These are phyloP conservation scores for Pinna nobilis DNA, from an alignment of 1,140 invertebrate genomes.

Conservation along the genomic window DNA sequence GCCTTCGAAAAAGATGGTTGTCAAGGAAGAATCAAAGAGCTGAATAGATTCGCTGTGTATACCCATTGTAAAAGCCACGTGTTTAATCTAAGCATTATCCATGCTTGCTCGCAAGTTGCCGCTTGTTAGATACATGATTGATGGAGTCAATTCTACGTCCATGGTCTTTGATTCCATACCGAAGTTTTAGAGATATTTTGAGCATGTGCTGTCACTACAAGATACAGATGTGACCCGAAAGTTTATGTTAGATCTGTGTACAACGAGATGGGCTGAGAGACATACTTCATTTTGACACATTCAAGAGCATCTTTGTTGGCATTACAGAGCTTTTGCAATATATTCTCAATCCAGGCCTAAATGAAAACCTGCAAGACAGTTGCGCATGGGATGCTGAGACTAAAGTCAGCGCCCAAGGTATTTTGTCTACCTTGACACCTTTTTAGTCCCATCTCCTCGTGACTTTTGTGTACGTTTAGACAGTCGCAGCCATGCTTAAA, in stretches of 20 bases:
- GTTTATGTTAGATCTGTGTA: constrained; percentile 21
- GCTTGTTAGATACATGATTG: constrained; percentile 26
- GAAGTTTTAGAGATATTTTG: constrained; percentile 18
- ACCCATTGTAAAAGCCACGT: constrained; percentile 28
- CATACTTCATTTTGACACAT: constrained; percentile 25
- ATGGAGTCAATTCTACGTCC: constrained; percentile 23
- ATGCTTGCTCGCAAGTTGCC: constrained; percentile 12
- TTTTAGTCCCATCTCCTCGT: not conserved
- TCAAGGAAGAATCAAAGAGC: constrained; percentile 10
- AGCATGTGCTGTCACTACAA: constrained; percentile 9
- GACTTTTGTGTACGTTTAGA: not conserved
- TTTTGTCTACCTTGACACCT: constrained; percentile 6
- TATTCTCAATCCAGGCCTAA: not conserved
- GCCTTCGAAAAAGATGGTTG: not conserved
- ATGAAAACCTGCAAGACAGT: constrained; percentile 5
- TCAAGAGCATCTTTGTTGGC: not conserved
- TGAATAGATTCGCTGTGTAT: constrained; percentile 4
- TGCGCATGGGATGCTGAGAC: not conserved
- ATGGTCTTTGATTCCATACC: constrained; percentile 28
- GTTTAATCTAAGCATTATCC: constrained; percentile 22
- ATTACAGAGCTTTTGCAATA: not conserved
- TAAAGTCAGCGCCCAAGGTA: not conserved
- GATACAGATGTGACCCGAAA: constrained; percentile 4
- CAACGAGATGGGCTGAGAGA: constrained; percentile 30
- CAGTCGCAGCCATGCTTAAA: not conserved